Evolutionary conservation across 1,140 invertebrate species (phyloP), one percentile per base, ranked within the genome.

Genomic region (Proctacanthus coquilletti): DNA sequence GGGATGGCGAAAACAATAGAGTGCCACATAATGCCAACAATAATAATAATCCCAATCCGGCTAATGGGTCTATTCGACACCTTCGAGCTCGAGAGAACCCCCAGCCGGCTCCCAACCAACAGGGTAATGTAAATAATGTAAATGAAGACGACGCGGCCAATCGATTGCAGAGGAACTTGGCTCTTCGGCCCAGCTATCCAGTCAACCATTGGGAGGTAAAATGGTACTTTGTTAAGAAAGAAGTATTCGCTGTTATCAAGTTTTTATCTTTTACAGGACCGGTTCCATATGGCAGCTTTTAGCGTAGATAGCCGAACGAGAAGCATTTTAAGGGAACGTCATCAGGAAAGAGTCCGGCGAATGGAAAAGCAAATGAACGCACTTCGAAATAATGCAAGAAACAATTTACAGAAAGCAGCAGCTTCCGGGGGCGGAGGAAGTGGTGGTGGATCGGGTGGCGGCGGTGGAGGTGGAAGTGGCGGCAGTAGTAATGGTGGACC

Each of bases 331-430:
- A 46, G 52, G 4, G 56, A 59, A 40, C 20, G 23, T 11, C 56
- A 59, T 33, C 54, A 53, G 31, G 56, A 60, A 25, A 52, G 52
- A 11, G 54, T 60, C 14, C 51, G 56, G 1, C 53, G 56, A 21
- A 59, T 60, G 56, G 56, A 60, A 30, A 56, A 59, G 34, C 59
- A 60, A 42, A 55, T 60, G 52, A 55, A 56, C 39, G 53, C 53
- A 33, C 45, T 58, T 36, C 45, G 55, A 10, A 58, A 27, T 27
- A 8, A 58, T 13, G 54, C 55, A 6, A 10, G 13, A 17, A 32
- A 32, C 5, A 32, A 32, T 6, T 6, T 8, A 25, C 6, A 25
- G n/a, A n/a, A 6, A 8, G 23, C 23, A 25, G 23, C 23, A 8
- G 23, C 23, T 6, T 6, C 23, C 23, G 23, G n/a, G n/a, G 23